Evolutionary conservation across 2,797 vertebrate species (phyloP).

Genomic region (Halcyon smyrnensis): DNA sequence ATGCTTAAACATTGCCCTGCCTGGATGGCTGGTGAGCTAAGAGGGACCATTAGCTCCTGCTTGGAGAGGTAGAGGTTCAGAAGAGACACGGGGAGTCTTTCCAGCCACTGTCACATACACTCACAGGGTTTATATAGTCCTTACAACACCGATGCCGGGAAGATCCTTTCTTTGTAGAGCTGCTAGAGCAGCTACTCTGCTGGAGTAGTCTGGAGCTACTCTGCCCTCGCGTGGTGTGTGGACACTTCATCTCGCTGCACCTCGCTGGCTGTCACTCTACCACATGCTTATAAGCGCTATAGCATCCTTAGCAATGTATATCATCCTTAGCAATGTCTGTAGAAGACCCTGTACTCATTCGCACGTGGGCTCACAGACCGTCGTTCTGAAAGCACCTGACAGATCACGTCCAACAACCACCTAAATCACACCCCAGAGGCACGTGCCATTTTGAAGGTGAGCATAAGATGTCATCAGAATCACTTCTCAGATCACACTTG

Average conservation of each 20-base stretch:
- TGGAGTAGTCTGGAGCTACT: background rate
- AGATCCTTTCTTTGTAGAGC: background rate
- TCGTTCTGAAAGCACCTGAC: background rate
- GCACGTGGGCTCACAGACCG: accelerated
- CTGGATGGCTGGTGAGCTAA: background rate
- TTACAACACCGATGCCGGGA: background rate
- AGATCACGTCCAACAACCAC: background rate
- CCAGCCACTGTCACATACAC: background rate
- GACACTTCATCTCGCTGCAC: background rate
- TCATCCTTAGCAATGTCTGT: background rate
- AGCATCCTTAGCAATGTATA: background rate
- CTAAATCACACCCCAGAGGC: background rate
- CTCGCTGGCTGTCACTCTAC: accelerated
- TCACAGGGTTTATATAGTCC: accelerated
- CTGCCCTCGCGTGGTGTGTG: slow-evolving; percentile 23
- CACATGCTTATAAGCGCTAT: background rate
- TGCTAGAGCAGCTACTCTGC: background rate
- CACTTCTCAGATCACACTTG: accelerated
- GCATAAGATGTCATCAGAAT: background rate
- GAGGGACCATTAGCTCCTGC: background rate
- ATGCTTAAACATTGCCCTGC: background rate
- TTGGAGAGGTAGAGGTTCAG: background rate
- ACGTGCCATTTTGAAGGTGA: background rate
- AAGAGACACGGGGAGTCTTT: background rate
- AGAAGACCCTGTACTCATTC: background rate